Conservation (phyloP, 1,140 invertebrate genomes). For the Ladona fulva region DNA sequence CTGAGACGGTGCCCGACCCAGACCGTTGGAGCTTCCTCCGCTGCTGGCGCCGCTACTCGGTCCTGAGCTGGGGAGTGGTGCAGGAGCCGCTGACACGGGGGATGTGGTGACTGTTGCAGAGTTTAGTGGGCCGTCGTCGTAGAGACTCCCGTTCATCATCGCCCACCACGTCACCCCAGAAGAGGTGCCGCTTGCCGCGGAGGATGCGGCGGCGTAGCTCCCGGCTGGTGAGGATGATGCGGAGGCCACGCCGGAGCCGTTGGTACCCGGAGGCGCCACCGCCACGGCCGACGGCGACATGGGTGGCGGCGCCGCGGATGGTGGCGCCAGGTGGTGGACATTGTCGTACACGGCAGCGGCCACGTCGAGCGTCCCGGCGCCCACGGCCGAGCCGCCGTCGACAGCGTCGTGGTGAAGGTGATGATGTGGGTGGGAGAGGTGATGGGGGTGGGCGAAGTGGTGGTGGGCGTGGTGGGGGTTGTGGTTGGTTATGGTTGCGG, state of each 20-base stretch:
- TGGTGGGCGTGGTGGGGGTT: conserved; percentile 16
- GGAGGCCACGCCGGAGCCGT: conserved; percentile 15
- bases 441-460: neutral
- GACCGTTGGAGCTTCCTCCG: conserved; percentile 19
- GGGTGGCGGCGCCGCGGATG: conserved; percentile 23
- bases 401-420: conserved; percentile 11
- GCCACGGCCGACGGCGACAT: conserved; percentile 22
- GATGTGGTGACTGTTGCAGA: conserved; percentile 41
- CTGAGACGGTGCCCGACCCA: neutral
- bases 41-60: conserved; percentile 9
- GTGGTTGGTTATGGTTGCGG: conserved; percentile 15
- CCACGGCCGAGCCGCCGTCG: conserved; percentile 1
- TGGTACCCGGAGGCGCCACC: neutral
- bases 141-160: conserved; percentile 69
- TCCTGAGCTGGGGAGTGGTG: conserved; percentile 36
- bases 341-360: conserved; percentile 34
- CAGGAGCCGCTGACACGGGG: conserved; percentile 33
- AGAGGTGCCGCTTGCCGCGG: conserved; percentile 50
- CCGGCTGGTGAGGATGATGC: conserved; percentile 36
- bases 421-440: conserved; percentile 12
- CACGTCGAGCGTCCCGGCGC: conserved; percentile 2
- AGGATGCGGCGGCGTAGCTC: conserved; percentile 68
- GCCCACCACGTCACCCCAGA: conserved; percentile 70
- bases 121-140: conserved; percentile 63
- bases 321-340: conserved; percentile 31